phyloP scores from a whole-genome alignment of 2,113 vertebrate species.

The Microtus ochrogaster region DNA sequence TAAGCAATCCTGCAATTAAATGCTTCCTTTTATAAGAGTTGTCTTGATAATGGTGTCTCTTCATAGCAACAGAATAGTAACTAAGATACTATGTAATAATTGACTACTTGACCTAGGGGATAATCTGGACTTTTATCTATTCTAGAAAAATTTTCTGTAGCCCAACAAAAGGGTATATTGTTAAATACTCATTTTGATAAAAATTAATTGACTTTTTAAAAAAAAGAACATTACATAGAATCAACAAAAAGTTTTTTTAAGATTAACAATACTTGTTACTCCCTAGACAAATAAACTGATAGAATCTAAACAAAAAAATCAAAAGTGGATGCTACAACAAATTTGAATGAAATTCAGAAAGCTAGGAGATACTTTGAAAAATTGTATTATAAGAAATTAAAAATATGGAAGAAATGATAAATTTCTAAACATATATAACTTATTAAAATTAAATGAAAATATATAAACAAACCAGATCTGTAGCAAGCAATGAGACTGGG shows the following conservation, averaged over 20 bases:
- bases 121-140: neutral
- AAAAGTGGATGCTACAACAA: neutral
- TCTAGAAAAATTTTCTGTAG: neutral
- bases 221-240: neutral
- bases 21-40: neutral
- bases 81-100: neutral
- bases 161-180: neutral
- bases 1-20: neutral
- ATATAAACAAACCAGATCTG: neutral
- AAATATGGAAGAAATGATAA: neutral
- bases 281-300: neutral
- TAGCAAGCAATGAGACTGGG: neutral
- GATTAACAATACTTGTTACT: neutral
- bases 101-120: neutral
- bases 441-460: neutral
- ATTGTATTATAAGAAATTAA: neutral
- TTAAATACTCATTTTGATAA: neutral
- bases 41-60: neutral
- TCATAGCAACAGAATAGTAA: neutral
- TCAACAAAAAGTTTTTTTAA: neutral
- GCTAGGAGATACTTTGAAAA: neutral
- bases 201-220: neutral
- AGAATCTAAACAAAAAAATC: neutral
- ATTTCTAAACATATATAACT: neutral
- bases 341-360: neutral